Percentiles rank a stretch among this genome's conserved stretches.
phyloP scores from a whole-genome alignment of 2,797 vertebrate genomes.

The Uromys caudimaculatus region DNA sequence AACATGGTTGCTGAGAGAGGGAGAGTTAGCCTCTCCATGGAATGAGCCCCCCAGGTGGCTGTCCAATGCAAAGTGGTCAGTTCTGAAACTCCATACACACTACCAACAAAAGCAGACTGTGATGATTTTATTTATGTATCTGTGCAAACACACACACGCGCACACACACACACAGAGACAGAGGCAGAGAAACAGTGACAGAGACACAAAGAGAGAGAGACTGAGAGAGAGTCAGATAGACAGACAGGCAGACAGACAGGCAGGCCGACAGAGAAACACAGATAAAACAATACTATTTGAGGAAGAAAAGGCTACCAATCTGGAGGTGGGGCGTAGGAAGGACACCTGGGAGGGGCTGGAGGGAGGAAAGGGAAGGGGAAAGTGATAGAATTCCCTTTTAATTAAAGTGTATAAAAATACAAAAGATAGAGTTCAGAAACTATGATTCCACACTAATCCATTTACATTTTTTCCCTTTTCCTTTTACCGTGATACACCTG shows the following conservation, averaged over 20 bases:
- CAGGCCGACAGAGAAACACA: background rate
- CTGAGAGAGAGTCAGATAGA: background rate
- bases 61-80: background rate
- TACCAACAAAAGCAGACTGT: background rate
- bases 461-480: background rate
- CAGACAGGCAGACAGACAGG: background rate
- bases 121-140: background rate
- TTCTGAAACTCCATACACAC: background rate
- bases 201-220: background rate
- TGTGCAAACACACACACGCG: accelerated
- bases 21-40: background rate
- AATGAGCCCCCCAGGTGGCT: no score
- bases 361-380: background rate
- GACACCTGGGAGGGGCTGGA: background rate
- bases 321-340: background rate
- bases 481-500: background rate
- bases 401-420: background rate
- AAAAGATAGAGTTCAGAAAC: constrained; percentile 22
- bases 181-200: background rate
- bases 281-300: background rate
- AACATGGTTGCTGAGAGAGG: background rate
- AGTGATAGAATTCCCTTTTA: background rate
- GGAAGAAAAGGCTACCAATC: background rate
- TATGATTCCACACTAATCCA: background rate
- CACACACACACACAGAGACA: background rate